phyloP scores from a whole-genome alignment of 2,888 invertebrate species.

The Azorinus chamasolen region DNA sequence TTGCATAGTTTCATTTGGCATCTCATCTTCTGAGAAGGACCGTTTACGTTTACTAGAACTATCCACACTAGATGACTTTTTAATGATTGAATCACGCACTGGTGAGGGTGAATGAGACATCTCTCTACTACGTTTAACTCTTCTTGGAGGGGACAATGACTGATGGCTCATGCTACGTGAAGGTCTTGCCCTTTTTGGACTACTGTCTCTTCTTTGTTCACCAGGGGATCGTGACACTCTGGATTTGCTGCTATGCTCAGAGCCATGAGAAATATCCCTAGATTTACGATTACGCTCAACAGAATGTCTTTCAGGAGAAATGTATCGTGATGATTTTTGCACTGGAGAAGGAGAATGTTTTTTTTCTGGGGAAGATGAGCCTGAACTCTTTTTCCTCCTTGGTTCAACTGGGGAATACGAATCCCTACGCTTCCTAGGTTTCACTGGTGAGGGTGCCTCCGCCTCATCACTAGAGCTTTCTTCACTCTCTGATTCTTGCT shows the following conservation, averaged over 20 bases:
- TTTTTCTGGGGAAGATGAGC: conserved; percentile 4
- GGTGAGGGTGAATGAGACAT: conserved; percentile 18
- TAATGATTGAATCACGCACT: conserved; percentile 16
- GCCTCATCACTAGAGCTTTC: conserved; percentile 42
- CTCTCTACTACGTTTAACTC: conserved; percentile 2
- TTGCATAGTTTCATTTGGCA: conserved; percentile 6
- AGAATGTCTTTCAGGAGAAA: conserved; percentile 19
- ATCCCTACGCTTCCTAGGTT: not conserved
- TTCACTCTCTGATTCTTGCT: conserved; percentile 13
- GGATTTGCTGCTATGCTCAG: conserved; percentile 5
- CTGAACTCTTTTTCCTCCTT: conserved; percentile 3
- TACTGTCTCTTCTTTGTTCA: conserved; percentile 18
- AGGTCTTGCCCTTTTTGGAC: conserved; percentile 17
- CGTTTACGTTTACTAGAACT: conserved; percentile 35
- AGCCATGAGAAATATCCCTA: not conserved
- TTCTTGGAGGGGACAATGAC: conserved; percentile 21
- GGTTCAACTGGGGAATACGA: not conserved
- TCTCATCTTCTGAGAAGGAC: conserved; percentile 45
- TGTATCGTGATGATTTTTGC: conserved; percentile 22
- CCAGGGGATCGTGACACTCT: not conserved
- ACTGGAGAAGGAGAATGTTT: conserved; percentile 23
- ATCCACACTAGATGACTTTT: conserved; percentile 30
- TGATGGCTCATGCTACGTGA: conserved; percentile 10
- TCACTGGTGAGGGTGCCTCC: conserved; percentile 7
- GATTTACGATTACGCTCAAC: conserved; percentile 4